Conservation (phyloP, 2,113 vertebrate species). For the Notothenia rossii region DNA sequence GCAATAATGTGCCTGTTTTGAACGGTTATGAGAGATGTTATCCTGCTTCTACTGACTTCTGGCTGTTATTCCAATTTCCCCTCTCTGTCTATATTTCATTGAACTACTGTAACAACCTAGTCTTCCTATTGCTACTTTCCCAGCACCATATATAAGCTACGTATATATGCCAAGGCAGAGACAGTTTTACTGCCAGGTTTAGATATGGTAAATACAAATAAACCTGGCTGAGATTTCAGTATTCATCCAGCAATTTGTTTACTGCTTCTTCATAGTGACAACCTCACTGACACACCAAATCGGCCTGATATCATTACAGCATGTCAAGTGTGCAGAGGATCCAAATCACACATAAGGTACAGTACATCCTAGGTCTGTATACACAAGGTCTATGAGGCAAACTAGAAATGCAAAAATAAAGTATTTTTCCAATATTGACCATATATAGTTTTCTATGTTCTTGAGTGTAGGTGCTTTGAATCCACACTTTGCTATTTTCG, state of each 20-base stretch:
- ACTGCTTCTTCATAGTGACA: constrained; percentile 38
- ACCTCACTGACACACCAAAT: constrained; percentile 50
- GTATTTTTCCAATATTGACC: background rate
- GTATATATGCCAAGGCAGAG: constrained; percentile 28
- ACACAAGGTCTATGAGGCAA: no score
- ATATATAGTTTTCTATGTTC: background rate
- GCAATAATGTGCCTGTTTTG: constrained; percentile 64
- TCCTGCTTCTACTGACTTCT: constrained; percentile 45
- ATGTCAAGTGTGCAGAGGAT: constrained; percentile 53
- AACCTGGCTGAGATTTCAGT: constrained; percentile 38
- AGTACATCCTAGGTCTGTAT: background rate
- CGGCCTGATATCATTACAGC: constrained; percentile 44
- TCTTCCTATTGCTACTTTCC: constrained; percentile 41
- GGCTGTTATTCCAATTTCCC: constrained; percentile 58
- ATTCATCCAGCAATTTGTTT: constrained; percentile 43
- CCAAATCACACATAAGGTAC: constrained; percentile 30
- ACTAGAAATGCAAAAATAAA: no score
- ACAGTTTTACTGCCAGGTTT: constrained; percentile 62
- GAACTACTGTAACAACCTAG: background rate
- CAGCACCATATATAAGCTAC: constrained; percentile 5
- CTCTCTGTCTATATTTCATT: constrained; percentile 40
- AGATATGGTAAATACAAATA: constrained; percentile 50
- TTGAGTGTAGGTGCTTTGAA: background rate
- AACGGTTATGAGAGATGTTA: constrained; percentile 71
- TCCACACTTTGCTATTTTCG: background rate